Conservation (phyloP, 2,797 vertebrate species). For the Sebastes oblongus region DNA sequence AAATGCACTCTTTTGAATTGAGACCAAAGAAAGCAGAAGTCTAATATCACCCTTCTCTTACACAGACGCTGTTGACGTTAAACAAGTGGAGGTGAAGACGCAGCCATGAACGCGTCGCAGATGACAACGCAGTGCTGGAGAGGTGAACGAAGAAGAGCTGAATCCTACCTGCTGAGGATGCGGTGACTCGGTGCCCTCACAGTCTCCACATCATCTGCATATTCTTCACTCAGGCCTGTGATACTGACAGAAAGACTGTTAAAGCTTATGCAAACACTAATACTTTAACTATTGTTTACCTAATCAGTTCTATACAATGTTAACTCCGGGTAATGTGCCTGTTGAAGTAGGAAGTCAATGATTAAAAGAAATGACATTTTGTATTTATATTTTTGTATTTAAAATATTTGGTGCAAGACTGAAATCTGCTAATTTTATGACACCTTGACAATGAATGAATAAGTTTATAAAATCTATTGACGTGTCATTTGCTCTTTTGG, state of each 20-base stretch:
- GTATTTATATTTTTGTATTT: conserved; percentile 14
- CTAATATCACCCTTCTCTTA: conserved; percentile 1
- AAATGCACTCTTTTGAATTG: not conserved
- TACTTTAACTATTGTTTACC: not conserved
- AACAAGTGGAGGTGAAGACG: conserved; percentile 25
- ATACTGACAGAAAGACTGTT: not conserved
- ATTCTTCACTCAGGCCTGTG: not conserved
- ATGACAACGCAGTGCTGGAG: not conserved
- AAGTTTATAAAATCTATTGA: not conserved
- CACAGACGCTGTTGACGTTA: conserved; percentile 29
- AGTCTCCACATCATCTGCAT: not conserved
- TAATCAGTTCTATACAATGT: not conserved
- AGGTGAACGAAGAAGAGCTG: not conserved
- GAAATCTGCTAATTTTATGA: not conserved
- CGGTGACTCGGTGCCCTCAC: not conserved
- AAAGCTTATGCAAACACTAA: not conserved
- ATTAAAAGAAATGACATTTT: not conserved
- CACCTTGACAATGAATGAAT: not conserved
- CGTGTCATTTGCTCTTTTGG: not conserved
- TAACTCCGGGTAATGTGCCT: not conserved
- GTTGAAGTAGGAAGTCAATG: not conserved
- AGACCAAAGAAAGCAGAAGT: not conserved
- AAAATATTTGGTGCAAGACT: not conserved
- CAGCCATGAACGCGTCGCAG: not conserved
- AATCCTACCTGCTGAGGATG: not conserved